phyloP scores from a whole-genome alignment of 2,888 invertebrate species.

The Harmothoe impar region DNA sequence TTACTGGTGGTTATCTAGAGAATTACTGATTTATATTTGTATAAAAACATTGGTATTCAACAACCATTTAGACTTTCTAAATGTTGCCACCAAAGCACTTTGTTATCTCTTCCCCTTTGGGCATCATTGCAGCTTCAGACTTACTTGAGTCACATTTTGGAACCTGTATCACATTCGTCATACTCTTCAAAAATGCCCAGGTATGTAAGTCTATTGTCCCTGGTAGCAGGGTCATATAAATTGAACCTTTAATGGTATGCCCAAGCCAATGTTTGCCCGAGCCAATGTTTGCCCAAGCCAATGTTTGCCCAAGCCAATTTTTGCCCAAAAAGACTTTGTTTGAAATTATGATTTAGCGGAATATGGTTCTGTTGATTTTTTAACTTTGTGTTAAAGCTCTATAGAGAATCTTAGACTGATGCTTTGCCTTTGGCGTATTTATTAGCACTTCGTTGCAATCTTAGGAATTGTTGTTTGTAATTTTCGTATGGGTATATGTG shows the following conservation, averaged over 20 bases:
- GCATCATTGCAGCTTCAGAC: slow-evolving; percentile 8
- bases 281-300: neutral
- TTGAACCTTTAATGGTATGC: neutral
- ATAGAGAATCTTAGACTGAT: too few species aligned
- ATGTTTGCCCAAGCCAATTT: neutral
- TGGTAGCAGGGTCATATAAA: neutral
- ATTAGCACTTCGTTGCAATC: too few species aligned
- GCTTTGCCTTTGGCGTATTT: too few species aligned
- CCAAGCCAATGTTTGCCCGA: neutral
- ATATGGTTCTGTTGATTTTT: too few species aligned
- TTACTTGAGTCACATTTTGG: neutral
- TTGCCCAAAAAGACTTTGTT: neutral
- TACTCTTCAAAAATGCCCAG: neutral
- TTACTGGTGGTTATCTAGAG: too few species aligned
- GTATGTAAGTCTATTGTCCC: slow-evolving; percentile 2
- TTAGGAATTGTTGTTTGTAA: too few species aligned
- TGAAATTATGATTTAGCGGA: neutral
- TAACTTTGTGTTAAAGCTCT: too few species aligned
- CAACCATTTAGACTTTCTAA: too few species aligned
- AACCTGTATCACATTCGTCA: neutral
- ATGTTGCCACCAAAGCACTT: neutral
- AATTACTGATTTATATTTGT: too few species aligned
- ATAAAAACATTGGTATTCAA: too few species aligned
- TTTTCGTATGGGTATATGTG: too few species aligned
- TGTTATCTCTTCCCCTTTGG: neutral